phyloP scores from a whole-genome alignment of 2,113 vertebrate genomes.

The Dermatemys mawii region DNA sequence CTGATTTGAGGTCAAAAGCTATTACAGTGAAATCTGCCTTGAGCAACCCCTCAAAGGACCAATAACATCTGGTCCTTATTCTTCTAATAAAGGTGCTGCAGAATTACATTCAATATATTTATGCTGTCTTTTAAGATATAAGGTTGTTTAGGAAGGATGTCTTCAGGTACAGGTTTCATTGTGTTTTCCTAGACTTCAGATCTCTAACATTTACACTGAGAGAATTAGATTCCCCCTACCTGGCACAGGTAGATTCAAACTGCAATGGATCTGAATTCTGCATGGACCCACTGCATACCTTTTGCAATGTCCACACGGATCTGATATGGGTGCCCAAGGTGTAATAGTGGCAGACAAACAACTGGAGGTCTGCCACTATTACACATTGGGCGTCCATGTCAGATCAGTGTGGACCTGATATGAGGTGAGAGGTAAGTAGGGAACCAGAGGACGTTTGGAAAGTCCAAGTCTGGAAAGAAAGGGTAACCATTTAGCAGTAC shows the following conservation, averaged over 20 bases:
- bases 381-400: no score
- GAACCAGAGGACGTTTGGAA: background rate
- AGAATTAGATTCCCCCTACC: background rate
- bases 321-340: fast-evolving
- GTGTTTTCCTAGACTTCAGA: background rate
- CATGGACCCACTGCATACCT: fast-evolving
- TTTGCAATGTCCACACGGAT: fast-evolving
- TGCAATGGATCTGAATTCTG: background rate
- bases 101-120: background rate
- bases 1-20: background rate
- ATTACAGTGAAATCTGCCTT: background rate
- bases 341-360: fast-evolving
- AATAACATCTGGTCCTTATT: background rate
- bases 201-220: background rate
- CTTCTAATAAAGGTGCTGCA: background rate
- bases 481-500: fast-evolving
- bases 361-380: background rate
- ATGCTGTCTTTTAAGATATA: background rate
- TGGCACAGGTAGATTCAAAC: fast-evolving
- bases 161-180: background rate
- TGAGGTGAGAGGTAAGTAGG: background rate
- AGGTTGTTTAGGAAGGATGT: fast-evolving
- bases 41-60: background rate
- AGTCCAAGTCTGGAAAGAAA: background rate
- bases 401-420: no score